phyloP scores from a whole-genome alignment of 2,797 vertebrate species.

The Cephalopachus bancanus region DNA sequence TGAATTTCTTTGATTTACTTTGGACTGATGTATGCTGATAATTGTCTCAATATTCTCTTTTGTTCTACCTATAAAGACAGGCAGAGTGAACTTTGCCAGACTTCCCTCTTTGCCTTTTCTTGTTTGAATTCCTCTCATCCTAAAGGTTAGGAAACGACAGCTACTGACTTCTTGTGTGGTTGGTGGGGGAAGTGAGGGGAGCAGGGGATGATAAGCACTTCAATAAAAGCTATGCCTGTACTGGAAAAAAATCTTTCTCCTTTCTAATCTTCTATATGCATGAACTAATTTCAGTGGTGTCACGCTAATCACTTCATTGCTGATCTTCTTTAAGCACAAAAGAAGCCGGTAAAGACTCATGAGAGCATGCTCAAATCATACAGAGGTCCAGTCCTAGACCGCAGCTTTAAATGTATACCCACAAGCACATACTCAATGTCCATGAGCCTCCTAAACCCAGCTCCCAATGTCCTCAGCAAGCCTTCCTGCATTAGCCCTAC shows the following conservation, averaged over 20 bases:
- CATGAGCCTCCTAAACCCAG: not conserved
- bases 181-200: not conserved
- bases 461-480: not conserved
- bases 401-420: not conserved
- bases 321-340: constrained; percentile 9
- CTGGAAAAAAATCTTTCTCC: not conserved
- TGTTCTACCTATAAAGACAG: constrained; percentile 16
- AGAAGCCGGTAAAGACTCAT: not conserved
- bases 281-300: not conserved
- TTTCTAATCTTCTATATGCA: not conserved
- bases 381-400: not conserved
- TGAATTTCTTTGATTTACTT: constrained; percentile 58
- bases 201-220: no score
- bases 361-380: not conserved
- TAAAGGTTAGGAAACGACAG: not conserved
- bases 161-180: not conserved
- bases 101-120: not conserved
- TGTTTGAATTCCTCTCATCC: not conserved
- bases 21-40: constrained; percentile 36
- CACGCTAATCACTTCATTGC: not conserved
- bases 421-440: not conserved
- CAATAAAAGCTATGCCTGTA: not conserved
- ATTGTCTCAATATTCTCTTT: constrained; percentile 21
- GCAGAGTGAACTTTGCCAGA: not conserved
- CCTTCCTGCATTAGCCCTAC: not conserved